Base-by-base conservation (phyloP, 2,888 invertebrate genomes). In the Torymus texanus region DNA sequence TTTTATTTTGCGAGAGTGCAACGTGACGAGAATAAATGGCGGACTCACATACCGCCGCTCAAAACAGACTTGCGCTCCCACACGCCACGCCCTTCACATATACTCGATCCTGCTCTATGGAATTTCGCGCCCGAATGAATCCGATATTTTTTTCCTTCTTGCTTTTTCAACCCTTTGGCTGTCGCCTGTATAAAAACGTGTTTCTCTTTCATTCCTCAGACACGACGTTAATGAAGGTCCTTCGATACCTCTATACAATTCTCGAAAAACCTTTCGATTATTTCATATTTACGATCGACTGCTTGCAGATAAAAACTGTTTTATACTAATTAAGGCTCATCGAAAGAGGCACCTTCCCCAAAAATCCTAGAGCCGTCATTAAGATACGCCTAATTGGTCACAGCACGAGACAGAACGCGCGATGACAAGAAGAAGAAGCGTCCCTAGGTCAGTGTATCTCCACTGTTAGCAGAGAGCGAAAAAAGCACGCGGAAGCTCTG, bases 11-110 rank as follows among this genome's bases (percentile, higher is more conserved):
- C 68, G 82, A 79, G 77, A 82, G 76, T 83, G 81, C 84, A 87
- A 88, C 88, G 87, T 88, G 89, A 88, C 86, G 85, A 85, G 89
- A 89, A 89, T 89, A 87, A 88, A 87, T 87, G 86, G 84, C 85
- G 85, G 84, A 83, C 84, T 84, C 84, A 55, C 65, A 21, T 13
- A 41, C 16, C 63, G 51, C 29, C 29, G 58, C 59, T 73, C 81
- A 77, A 71, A 78, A 80, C 73, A 82, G 41, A 41, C 41, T 41
- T 1, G 41, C 8, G 81, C 79, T 10, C 78, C 72, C 21, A 72
- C 61, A 72, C 51, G 59, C 67, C 72, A 62, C 72, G 56, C 65
- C 74, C 74, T 67, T 59, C 80, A 63, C 71, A 77, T 41, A 8
- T 29, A 41, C 74, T 77, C 16, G 14, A 75, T 66, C 41, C 58